Conservation (phyloP, 2,113 vertebrate genomes). For the Nipponia nippon region DNA sequence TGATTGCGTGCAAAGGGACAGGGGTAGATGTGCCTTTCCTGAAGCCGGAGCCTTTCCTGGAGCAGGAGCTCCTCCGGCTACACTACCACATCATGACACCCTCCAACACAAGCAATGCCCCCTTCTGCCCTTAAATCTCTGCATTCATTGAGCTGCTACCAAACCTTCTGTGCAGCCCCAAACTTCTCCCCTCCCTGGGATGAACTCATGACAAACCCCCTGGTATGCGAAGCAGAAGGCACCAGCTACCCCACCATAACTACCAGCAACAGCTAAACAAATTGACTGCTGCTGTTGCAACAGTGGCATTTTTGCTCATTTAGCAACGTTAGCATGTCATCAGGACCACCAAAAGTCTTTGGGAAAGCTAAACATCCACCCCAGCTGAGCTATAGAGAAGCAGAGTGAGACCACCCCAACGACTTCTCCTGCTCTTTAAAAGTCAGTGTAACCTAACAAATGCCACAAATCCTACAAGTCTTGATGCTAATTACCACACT, state of each 20-base stretch:
- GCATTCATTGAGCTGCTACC: background rate
- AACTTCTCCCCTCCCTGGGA: background rate
- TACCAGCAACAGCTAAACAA: background rate
- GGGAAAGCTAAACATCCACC: background rate
- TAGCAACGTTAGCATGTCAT: background rate
- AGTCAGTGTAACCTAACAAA: background rate
- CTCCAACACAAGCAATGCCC: background rate
- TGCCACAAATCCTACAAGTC: background rate
- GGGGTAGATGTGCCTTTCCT: background rate
- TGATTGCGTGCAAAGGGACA: fast-evolving
- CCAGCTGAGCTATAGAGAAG: background rate
- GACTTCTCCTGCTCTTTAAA: background rate
- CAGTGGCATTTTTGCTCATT: background rate
- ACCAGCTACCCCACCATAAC: background rate
- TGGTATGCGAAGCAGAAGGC: background rate
- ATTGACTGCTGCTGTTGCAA: background rate
- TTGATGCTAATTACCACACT: background rate
- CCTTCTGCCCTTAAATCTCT: background rate
- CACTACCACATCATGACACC: fast-evolving
- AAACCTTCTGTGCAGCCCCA: background rate
- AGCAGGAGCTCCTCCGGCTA: background rate
- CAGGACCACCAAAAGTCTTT: background rate
- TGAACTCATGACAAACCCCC: background rate
- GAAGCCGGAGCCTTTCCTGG: background rate
- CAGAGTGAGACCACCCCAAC: too few relatives aligned